phyloP scores from a whole-genome alignment of 2,888 invertebrate genomes.

The Gastracanthus pulcherrimus region DNA sequence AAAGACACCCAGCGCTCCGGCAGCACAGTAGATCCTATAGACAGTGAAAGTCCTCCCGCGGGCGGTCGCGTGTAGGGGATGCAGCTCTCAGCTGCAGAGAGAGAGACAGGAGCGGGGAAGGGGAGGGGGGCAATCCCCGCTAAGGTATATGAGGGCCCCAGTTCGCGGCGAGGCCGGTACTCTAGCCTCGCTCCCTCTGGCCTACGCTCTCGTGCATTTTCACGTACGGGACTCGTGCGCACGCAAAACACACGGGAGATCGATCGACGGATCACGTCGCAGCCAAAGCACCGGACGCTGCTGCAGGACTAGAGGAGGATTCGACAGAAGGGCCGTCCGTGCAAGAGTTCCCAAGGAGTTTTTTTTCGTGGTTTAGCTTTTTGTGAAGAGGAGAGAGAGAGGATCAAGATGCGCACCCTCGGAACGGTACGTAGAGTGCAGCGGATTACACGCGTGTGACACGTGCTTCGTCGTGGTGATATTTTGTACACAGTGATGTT shows the following conservation, averaged over 20 bases:
- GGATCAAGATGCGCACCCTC: constrained; percentile 68
- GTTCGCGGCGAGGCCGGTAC: constrained; percentile 74
- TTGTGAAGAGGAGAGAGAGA: not conserved
- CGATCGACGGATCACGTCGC: no score
- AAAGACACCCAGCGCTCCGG: not conserved
- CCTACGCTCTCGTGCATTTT: constrained; percentile 69
- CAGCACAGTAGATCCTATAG: not conserved
- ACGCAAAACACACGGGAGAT: not conserved
- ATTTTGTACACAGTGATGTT: not conserved
- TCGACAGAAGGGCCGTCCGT: no score
- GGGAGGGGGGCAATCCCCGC: constrained; percentile 67
- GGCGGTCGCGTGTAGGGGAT: constrained; percentile 56
- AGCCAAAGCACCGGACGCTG: not conserved
- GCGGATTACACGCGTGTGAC: constrained; percentile 38
- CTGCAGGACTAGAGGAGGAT: not conserved
- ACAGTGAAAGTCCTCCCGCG: constrained; percentile 45
- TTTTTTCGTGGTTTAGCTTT: no score
- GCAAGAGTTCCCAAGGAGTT: no score
- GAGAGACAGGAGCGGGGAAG: constrained; percentile 63
- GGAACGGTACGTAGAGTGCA: constrained; percentile 73
- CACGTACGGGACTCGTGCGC: not conserved
- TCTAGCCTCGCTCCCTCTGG: constrained; percentile 73
- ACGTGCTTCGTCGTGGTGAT: constrained; percentile 28
- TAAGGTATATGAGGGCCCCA: constrained; percentile 77
- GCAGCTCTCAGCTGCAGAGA: constrained; percentile 56